Percentiles rank a stretch among this genome's conserved stretches.
These are phyloP conservation scores for Melikaiella ostensackeni DNA, from an alignment of 2,888 invertebrate genomes.

Conservation along the genomic window DNA sequence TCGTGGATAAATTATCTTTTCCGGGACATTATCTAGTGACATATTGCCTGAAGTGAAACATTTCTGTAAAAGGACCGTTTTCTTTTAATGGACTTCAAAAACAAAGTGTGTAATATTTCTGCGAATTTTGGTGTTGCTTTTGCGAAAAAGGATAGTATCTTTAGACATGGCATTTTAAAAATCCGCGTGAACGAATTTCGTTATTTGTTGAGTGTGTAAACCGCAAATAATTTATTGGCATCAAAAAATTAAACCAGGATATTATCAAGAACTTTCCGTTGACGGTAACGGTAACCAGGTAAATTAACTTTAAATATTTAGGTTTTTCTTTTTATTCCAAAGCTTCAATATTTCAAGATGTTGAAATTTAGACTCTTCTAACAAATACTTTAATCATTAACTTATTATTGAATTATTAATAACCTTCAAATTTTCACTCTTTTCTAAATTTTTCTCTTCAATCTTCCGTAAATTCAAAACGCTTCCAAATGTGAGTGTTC, in stretches of 20 bases:
- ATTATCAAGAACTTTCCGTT: background rate
- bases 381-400: no score
- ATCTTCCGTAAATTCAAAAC: no score
- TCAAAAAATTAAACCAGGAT: background rate
- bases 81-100: background rate
- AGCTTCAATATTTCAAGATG: no score
- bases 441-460: no score
- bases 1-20: background rate
- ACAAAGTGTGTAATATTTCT: background rate
- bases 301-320: no score
- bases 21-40: background rate
- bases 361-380: no score
- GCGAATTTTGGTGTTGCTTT: background rate
- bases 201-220: background rate
- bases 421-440: no score
- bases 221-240: background rate
- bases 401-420: no score
- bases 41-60: background rate
- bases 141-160: background rate
- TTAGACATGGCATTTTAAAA: background rate
- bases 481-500: no score
- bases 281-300: no score
- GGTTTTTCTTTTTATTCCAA: no score
- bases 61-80: background rate
- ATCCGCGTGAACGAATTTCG: background rate